Evolutionary conservation across 2,113 vertebrate species (phyloP), one percentile per base, ranked within the genome.

Genomic region (Xyrauchen texanus): DNA sequence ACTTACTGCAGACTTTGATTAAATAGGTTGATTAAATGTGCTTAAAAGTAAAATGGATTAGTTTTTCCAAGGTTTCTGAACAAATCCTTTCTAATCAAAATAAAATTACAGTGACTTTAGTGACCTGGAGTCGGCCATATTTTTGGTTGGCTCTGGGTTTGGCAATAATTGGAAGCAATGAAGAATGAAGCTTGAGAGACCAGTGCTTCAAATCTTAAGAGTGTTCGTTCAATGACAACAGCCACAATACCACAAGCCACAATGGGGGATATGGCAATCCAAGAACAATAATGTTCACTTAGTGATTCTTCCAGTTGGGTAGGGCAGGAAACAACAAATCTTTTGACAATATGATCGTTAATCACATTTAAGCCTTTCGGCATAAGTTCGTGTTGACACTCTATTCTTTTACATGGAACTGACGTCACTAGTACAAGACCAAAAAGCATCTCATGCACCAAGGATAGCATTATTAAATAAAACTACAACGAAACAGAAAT

Each of bases 171-270:
- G 21, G 21, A 34, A 34, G 21, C 21, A 34, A 34, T 34, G 21
- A 34, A 34, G 21, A 34, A 34, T 34, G 21, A 34, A 34, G 21
- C 21, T 34, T 34, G 21, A 6, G 10, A 52, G 49, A 34, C 4
- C 34, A 9, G 52, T 15, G 6, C 44, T 52, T 68, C 8, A 51
- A 47, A 7, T 34, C 13, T 11, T 65, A 7, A 42, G 44, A 68
- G 16, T 8, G 34, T 68, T 57, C 8, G 7, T 45, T 4, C 13
- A 68, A 34, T 34, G 2, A 46, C 63, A 66, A 66, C 7, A 70
- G 10, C 52, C 69, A 60, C 51, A 69, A 69, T 9, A 69, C 51
- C 67, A 42, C 16, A 69, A 42, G 49, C 67, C 16, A 53, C 68
- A 34, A 34, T 34, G 21, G 21, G 21, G 21, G 21, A 34, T 34